Evolutionary conservation across 1,140 invertebrate species (phyloP).

Genomic region (Drosophila tropicalis): DNA sequence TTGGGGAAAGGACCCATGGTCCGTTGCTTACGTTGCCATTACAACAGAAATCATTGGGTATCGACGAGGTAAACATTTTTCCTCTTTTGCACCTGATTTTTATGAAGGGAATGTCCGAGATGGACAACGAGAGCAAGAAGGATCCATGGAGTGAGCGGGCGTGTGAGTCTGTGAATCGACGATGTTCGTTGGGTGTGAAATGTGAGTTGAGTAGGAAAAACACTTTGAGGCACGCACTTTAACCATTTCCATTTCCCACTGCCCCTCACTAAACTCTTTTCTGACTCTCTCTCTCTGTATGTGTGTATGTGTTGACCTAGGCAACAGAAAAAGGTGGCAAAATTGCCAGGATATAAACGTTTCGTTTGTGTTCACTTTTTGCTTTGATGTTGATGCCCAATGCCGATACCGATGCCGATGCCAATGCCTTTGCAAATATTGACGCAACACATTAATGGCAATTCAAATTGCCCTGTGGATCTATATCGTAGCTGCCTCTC

Average conservation of each 20-base stretch:
- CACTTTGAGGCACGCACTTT: slow-evolving; percentile 38
- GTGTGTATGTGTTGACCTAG: slow-evolving; percentile 55
- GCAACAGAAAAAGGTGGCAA: slow-evolving; percentile 44
- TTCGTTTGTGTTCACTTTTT: slow-evolving; percentile 34
- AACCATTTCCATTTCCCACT: slow-evolving; percentile 28
- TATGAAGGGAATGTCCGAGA: slow-evolving; percentile 35
- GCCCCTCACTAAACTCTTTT: slow-evolving; percentile 3
- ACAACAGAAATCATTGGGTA: slow-evolving; percentile 43
- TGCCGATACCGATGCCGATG: slow-evolving; percentile 4
- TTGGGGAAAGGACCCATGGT: neutral
- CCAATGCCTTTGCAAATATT: slow-evolving; percentile 61
- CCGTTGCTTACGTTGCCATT: slow-evolving; percentile 2
- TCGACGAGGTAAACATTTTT: slow-evolving; percentile 35
- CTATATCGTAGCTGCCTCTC: neutral
- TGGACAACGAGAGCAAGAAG: neutral
- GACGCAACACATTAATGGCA: slow-evolving; percentile 62
- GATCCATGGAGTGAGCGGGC: neutral
- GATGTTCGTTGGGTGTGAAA: slow-evolving; percentile 6
- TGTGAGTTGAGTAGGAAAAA: slow-evolving; percentile 42
- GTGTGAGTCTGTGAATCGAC: neutral
- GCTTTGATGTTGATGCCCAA: slow-evolving; percentile 57
- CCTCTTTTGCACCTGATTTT: slow-evolving; percentile 46
- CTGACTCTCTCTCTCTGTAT: neutral
- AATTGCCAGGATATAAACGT: slow-evolving; percentile 45
- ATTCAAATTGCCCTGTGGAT: slow-evolving; percentile 39